Evolutionary conservation across 1,140 invertebrate genomes (phyloP).

Genomic region (Drosophila eugracilis): DNA sequence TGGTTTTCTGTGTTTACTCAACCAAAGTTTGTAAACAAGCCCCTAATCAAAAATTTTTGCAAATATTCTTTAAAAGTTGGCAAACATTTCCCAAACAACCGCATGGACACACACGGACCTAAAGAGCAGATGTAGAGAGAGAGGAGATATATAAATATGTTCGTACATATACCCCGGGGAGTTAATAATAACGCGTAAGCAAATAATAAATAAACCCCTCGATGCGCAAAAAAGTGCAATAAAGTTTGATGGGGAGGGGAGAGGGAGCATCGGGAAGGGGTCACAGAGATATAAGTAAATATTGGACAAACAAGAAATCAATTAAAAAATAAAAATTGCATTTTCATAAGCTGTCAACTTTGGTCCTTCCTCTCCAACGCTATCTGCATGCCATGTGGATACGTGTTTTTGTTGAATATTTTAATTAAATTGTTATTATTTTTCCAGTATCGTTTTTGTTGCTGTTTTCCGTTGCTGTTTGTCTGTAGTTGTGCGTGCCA

Average conservation of each 20-base stretch:
- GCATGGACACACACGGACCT: not conserved
- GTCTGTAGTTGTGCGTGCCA: constrained; percentile 60
- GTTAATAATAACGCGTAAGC: constrained; percentile 66
- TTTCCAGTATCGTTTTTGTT: constrained; percentile 58
- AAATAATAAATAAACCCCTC: constrained; percentile 66
- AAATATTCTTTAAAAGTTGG: constrained; percentile 39
- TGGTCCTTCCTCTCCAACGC: constrained; percentile 23
- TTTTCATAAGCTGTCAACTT: constrained; percentile 76
- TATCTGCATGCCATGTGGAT: constrained; percentile 40
- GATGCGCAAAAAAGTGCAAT: constrained; percentile 50
- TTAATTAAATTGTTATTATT: constrained; percentile 83
- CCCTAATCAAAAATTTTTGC: constrained; percentile 34
- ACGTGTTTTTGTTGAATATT: constrained; percentile 77
- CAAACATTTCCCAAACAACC: constrained; percentile 9
- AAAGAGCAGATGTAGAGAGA: not conserved
- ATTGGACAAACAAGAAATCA: constrained; percentile 75
- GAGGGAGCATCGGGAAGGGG: not conserved
- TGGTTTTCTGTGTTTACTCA: constrained; percentile 40
- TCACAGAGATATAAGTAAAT: constrained; percentile 61
- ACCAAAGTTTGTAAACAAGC: constrained; percentile 38
- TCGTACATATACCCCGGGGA: constrained; percentile 17
- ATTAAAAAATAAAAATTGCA: constrained; percentile 79
- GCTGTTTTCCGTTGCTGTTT: not conserved
- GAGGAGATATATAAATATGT: not conserved
- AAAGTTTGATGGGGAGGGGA: not conserved